Base-by-base conservation (phyloP, 2,113 vertebrate genomes). In the Gymnobelideus leadbeateri region DNA sequence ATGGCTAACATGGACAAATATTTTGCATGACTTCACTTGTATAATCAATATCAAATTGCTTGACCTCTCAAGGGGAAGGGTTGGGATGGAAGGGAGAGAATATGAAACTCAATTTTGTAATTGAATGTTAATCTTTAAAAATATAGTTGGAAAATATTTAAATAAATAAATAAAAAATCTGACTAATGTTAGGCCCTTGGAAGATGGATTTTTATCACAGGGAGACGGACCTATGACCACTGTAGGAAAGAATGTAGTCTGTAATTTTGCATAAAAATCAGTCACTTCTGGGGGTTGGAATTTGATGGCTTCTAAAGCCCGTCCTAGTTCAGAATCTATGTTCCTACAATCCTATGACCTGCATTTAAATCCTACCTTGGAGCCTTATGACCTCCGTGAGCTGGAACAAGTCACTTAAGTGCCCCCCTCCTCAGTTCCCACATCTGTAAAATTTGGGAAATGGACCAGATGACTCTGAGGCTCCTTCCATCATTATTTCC, bases 151-250 rank as follows among this genome's bases (percentile, higher is more conserved):
- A 28, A 57, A 57, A 57, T 28, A 9, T 57, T 57, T 28, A 28
- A 57, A 68, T 37, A 37, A 3, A 61, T 12, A 61, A 12, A 31
- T 12, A 37, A 57, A 94, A 96, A 92, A 93, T n/a, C n/a, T 89
- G 6, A 91, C 47, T 92, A 49, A 49, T 14, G 28, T 25, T 46
- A 61, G 51, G 25, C 89, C 91, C 49, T 94, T 92, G 28, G 43
- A 91, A 51, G 50, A 10, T 46, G 47, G 92, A 26, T 25, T 51
- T 96, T 94, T 94, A 91, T 90, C 96, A 95, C 24, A 37, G 14
- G 7, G 92, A 92, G 0, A 95, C 31, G 91, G 68, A 89, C 31
- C 46, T 1, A 16, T 11, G 31, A 91, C 61, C 57, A 96, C 25
- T 51, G 43, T 52, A 49, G 25, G 50, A 93, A 94, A 89, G 24